phyloP scores from a whole-genome alignment of 2,113 vertebrate species.

The Pyxicephalus adspersus region DNA sequence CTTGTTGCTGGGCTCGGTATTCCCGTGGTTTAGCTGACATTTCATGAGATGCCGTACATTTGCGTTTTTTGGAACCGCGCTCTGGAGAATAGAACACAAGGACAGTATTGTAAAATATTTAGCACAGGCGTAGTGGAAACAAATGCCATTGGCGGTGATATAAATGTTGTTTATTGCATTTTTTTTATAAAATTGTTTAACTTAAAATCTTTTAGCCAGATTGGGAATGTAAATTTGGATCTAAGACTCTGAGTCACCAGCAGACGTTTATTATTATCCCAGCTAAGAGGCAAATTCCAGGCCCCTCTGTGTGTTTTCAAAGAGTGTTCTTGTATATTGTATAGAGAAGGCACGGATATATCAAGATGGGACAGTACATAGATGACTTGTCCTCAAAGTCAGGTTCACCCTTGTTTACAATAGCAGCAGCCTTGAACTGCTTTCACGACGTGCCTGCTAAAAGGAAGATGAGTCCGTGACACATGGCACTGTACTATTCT shows the following conservation, averaged over 20 bases:
- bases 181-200: constrained; percentile 71
- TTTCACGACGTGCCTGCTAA: constrained; percentile 1
- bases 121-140: constrained; percentile 54
- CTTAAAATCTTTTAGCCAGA: constrained; percentile 66
- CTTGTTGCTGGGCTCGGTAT: not conserved
- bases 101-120: not conserved
- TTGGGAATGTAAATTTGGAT: constrained; percentile 70
- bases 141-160: constrained; percentile 58
- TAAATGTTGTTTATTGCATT: constrained; percentile 68
- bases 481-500: not conserved
- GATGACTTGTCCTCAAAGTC: constrained; percentile 40
- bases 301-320: constrained; percentile 63
- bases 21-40: constrained; percentile 33
- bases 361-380: constrained; percentile 47
- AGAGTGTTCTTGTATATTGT: constrained; percentile 51
- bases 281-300: constrained; percentile 70
- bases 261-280: constrained; percentile 72
- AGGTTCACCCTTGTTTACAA: constrained; percentile 62
- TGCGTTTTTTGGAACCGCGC: not conserved
- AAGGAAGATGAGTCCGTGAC: constrained; percentile 7
- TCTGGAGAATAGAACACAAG: constrained; percentile 28
- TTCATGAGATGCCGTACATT: constrained; percentile 25
- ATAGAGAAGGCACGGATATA: constrained; percentile 46
- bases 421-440: constrained; percentile 11
- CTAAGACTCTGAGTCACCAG: constrained; percentile 64